phyloP scores from a whole-genome alignment of 2,888 invertebrate species.

The Lasioglossum calceatum region DNA sequence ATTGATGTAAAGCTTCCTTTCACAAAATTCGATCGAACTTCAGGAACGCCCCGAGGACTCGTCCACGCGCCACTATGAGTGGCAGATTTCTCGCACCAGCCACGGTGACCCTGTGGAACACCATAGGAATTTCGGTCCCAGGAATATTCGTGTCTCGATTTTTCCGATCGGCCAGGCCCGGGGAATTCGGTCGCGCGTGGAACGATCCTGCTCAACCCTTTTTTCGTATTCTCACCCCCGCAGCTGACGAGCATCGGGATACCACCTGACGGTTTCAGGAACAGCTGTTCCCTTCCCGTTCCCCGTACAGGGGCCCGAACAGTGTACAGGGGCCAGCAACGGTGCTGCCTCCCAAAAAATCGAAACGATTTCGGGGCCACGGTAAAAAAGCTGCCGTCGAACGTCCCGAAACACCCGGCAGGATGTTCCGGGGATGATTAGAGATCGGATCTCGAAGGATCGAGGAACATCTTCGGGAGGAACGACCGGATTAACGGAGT shows the following conservation, averaged over 20 bases:
- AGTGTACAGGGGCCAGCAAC: constrained; percentile 25
- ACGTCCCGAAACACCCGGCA: constrained; percentile 49
- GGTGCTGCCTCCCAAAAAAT: constrained; percentile 59
- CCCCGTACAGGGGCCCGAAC: not conserved
- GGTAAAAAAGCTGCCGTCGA: constrained; percentile 12
- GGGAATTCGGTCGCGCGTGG: constrained; percentile 51
- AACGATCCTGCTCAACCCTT: constrained; percentile 72
- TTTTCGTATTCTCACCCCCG: constrained; percentile 76
- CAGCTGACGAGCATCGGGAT: constrained; percentile 78
- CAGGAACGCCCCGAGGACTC: not conserved
- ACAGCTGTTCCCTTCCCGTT: constrained; percentile 76
- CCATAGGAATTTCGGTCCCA: constrained; percentile 38
- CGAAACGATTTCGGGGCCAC: constrained; percentile 61
- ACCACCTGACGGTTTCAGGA: constrained; percentile 79
- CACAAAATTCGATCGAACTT: not conserved
- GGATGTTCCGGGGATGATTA: constrained; percentile 50
- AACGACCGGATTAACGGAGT: not conserved
- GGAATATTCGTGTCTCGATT: constrained; percentile 47
- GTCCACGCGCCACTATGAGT: not conserved
- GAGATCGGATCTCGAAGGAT: constrained; percentile 32
- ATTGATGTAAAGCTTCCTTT: no score
- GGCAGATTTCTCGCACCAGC: not conserved
- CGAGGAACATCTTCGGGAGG: not conserved
- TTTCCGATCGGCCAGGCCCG: constrained; percentile 57
- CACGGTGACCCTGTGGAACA: not conserved